Percentiles rank a stretch among this genome's conserved stretches.
Evolutionary conservation across 2,888 invertebrate species (phyloP).

Genomic region (Formica aserva): DNA sequence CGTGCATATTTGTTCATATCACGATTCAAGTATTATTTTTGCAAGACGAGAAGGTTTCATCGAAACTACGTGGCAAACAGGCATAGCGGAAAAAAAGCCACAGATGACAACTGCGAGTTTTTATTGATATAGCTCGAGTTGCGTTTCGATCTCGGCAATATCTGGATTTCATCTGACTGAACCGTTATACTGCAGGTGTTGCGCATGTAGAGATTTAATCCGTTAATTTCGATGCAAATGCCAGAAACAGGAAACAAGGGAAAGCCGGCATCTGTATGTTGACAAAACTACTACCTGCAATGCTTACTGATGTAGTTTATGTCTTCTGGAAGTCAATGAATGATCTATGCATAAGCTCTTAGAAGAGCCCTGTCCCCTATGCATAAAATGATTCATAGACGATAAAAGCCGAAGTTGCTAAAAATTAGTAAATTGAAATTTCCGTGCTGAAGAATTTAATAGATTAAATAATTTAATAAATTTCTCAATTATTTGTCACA

Average conservation of each 20-base stretch:
- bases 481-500: neutral
- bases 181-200: constrained; percentile 31
- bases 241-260: constrained; percentile 31
- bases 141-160: neutral
- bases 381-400: neutral
- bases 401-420: constrained; percentile 2
- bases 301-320: constrained; percentile 18
- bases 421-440: constrained; percentile 32
- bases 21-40: neutral
- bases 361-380: too few relatives aligned
- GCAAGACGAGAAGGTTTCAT: neutral
- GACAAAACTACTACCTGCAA: constrained; percentile 1
- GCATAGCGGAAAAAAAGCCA: neutral
- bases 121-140: neutral
- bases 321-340: constrained; percentile 2
- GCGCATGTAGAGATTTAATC: constrained; percentile 69
- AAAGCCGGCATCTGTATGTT: constrained; percentile 1
- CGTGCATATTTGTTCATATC: neutral
- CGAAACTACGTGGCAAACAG: neutral
- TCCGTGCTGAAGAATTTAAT: constrained; percentile 1
- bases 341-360: neutral
- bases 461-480: constrained; percentile 13
- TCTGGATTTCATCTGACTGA: constrained; percentile 21
- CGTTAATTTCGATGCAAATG: constrained; percentile 77
- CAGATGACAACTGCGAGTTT: neutral